Conservation (phyloP, 2,113 vertebrate species). For the Onychorhynchus coronatus region DNA sequence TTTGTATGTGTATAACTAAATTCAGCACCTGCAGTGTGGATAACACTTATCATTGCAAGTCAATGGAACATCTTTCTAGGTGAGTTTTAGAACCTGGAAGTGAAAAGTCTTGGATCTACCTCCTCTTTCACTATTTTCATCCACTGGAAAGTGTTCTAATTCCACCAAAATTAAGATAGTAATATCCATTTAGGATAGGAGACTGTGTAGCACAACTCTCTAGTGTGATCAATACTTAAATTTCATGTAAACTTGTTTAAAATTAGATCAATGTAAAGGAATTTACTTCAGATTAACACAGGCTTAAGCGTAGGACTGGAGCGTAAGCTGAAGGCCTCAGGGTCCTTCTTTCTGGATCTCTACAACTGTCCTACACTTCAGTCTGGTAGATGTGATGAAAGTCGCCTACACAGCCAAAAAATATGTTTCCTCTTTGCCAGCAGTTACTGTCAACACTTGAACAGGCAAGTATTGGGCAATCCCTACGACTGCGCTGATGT, state of each 20-base stretch:
- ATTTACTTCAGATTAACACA: neutral
- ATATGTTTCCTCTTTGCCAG: neutral
- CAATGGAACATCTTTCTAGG: neutral
- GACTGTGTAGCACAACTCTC: neutral
- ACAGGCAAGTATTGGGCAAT: conserved; percentile 8
- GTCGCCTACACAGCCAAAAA: neutral
- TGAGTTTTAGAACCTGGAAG: neutral
- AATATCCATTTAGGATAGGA: neutral
- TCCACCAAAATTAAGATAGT: neutral
- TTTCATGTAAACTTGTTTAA: neutral
- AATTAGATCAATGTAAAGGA: neutral
- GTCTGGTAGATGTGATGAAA: neutral
- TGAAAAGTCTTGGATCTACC: neutral
- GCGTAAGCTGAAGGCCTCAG: neutral
- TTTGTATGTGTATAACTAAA: neutral
- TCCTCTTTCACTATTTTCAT: neutral
- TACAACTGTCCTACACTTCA: neutral
- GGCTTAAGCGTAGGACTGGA: neutral
- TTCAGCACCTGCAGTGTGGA: neutral
- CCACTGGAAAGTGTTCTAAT: neutral
- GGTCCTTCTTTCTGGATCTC: neutral
- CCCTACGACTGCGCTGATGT: neutral
- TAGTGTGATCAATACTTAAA: neutral
- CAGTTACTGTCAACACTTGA: neutral
- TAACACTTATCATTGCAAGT: neutral